phyloP scores from a whole-genome alignment of 2,888 invertebrate species.

The Bombylius discolor region DNA sequence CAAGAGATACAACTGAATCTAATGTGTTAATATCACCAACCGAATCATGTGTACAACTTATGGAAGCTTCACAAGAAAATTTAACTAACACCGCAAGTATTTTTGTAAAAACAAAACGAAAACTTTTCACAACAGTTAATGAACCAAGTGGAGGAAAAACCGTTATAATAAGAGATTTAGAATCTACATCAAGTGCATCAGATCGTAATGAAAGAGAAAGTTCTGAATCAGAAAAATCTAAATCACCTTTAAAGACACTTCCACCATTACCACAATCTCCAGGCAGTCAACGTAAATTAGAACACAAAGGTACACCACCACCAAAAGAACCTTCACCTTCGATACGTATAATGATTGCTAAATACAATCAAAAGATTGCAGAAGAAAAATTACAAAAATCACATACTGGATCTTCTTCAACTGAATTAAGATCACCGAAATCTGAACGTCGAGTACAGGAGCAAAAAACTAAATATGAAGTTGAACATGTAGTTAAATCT shows the following conservation, averaged over 20 bases:
- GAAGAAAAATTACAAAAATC: conserved; percentile 47
- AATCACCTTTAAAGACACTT: conserved; percentile 18
- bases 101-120: conserved; percentile 67
- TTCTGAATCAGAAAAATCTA: conserved; percentile 6
- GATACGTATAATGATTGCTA: conserved; percentile 55
- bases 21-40: conserved; percentile 18
- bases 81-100: conserved; percentile 40
- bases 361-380: conserved; percentile 36
- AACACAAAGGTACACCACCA: conserved; percentile 29
- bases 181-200: conserved; percentile 14
- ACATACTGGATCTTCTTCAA: not conserved
- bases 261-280: conserved; percentile 51
- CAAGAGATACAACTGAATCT: conserved; percentile 2
- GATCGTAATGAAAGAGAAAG: conserved; percentile 12
- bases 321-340: conserved; percentile 55
- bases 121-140: conserved; percentile 61
- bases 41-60: conserved; percentile 18
- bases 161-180: conserved; percentile 12
- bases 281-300: conserved; percentile 39
- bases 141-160: conserved; percentile 16
- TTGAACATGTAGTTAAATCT: conserved; percentile 49
- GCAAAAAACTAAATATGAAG: conserved; percentile 38
- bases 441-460: conserved; percentile 46
- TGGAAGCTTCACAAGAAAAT: conserved; percentile 16
- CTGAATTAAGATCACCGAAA: conserved; percentile 50